Base-by-base conservation (phyloP, 2,113 vertebrate genomes). In the Microtus richardsoni region DNA sequence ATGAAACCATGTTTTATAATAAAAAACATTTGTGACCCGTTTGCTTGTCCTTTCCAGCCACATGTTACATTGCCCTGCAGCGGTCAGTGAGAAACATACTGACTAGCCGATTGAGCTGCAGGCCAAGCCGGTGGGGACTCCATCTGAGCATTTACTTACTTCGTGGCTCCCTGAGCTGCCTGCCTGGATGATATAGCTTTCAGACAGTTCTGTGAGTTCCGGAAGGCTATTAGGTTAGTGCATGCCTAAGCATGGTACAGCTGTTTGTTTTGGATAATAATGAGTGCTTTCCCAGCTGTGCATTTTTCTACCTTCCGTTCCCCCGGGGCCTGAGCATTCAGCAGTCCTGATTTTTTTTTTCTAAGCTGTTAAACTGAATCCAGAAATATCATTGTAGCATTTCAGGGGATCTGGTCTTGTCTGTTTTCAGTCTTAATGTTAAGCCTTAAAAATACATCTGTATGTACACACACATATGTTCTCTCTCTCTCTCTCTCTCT, bases 191-290 rank as follows among this genome's bases (percentile, higher is more conserved):
- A 11, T 78, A n/a, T 7, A 41, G 91, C 82, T 73, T 95, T 79
- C 90, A 75, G 89, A 86, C 68, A 85, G 79, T 91, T 39, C 75
- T 85, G 74, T 88, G 82, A 44, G 7, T 92, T 95, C 77, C 73
- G 62, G 91, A 82, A 95, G 90, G 89, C 80, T 64, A 3, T 90
- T 88, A 85, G 93, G 89, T 97, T 78, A 74, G 22, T 41, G 49
- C 1, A 1, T 82, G 92, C 84, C 94, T 82, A 78, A 70, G 28
- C 4, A 0, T 21, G 49, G 60, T n/a, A 44, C 85, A 92, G 92
- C 90, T 94, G 77, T 74, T 96, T 94, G 71, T 89, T 94, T 66
- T 90, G 97, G 96, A 87, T 88, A 78, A 49, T 41, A 93, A n/a
- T 0, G 3, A 79, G 52, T 47, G 62, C 88, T 91, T 94, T 79